phyloP scores from a whole-genome alignment of 2,113 vertebrate genomes.

The Bos javanicus region DNA sequence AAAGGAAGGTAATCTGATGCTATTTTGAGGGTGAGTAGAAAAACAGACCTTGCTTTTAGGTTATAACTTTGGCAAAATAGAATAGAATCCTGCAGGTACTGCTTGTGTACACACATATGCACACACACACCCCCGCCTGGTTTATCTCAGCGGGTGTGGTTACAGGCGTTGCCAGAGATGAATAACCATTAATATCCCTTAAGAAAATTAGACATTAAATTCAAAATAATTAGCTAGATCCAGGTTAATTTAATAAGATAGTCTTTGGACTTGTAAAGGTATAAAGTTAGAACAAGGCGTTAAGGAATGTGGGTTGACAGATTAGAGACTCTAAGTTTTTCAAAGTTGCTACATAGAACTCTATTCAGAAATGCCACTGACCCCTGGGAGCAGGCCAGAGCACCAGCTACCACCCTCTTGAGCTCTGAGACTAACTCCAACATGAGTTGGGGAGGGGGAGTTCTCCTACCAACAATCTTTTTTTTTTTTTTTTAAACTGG shows the following conservation, averaged over 20 bases:
- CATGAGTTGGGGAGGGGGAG: not conserved
- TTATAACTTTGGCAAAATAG: constrained; percentile 57
- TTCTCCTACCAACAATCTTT: not conserved
- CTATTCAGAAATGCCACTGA: not conserved
- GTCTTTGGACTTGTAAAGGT: constrained; percentile 59
- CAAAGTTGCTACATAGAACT: not conserved
- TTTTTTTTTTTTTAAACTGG: not conserved
- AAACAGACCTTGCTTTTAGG: constrained; percentile 51
- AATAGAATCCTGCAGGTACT: constrained; percentile 37
- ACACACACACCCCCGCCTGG: not conserved
- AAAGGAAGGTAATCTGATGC: constrained; percentile 44
- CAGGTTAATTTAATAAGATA: constrained; percentile 66
- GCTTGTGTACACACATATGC: not conserved
- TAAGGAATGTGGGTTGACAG: constrained; percentile 19
- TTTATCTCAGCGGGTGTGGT: constrained; percentile 69
- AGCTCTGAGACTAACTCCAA: not conserved
- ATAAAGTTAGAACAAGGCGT: constrained; percentile 53
- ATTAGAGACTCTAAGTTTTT: not conserved
- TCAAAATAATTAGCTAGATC: constrained; percentile 78
- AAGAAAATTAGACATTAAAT: constrained; percentile 78
- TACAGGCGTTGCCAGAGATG: constrained; percentile 59
- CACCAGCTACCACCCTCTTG: not conserved
- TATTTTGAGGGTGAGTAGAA: constrained; percentile 14
- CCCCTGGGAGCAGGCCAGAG: not conserved
- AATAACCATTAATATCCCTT: constrained; percentile 76